Percentiles rank a stretch among this genome's conserved stretches.
Conservation (phyloP, 2,113 vertebrate species). For the Suncus etruscus region DNA sequence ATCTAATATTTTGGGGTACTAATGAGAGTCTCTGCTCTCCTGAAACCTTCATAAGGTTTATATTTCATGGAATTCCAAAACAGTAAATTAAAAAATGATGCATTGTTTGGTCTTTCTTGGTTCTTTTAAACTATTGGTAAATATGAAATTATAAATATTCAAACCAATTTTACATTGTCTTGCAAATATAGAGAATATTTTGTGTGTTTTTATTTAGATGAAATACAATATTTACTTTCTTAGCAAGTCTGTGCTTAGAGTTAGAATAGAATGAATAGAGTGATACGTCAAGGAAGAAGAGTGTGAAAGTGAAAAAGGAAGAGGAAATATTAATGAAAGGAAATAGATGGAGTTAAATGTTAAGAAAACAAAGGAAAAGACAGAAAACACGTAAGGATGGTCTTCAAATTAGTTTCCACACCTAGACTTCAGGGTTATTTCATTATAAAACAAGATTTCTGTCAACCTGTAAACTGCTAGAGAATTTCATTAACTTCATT, state of each 20-base stretch:
- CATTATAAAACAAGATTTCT: not conserved
- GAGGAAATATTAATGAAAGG: not conserved
- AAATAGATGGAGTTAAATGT: not conserved
- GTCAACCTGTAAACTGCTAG: not conserved
- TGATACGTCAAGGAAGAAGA: not conserved
- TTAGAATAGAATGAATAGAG: not conserved
- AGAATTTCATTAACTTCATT: not conserved
- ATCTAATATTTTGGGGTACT: not conserved
- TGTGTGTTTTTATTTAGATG: not conserved
- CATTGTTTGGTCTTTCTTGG: no score
- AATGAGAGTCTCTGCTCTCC: not conserved
- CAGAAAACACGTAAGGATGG: not conserved
- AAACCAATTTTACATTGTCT: not conserved
- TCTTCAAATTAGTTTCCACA: not conserved
- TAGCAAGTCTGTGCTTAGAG: not conserved
- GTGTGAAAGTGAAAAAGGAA: not conserved
- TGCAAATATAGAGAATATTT: not conserved
- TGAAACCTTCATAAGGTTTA: not conserved
- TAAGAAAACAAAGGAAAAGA: not conserved
- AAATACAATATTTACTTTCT: not conserved
- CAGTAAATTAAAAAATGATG: no score
- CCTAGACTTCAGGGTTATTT: not conserved
- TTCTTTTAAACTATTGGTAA: not conserved
- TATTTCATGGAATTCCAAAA: not conserved
- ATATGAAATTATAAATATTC: not conserved